A percentile compares a stretch with the other conserved stretches of the same genome.
phyloP scores from a whole-genome alignment of 2,113 vertebrate genomes.

The Syngnathus scovelli region DNA sequence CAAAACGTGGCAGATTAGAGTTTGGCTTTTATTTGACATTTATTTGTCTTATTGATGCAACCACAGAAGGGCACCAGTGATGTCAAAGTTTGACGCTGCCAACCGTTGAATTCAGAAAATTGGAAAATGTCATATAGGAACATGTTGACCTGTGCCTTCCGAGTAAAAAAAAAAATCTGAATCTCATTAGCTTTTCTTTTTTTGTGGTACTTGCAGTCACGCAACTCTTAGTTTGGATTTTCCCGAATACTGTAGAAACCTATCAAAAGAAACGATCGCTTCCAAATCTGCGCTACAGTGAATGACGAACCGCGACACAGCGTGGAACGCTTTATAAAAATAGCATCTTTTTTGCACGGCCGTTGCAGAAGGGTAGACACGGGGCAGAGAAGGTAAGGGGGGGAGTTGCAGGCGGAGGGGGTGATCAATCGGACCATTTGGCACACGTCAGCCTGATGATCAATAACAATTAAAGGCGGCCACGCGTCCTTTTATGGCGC shows the following conservation, averaged over 20 bases:
- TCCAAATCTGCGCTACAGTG: background rate
- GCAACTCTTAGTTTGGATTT: background rate
- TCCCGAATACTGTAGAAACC: background rate
- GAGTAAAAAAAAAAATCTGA: no score
- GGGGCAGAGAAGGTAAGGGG: background rate
- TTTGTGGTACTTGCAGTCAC: background rate
- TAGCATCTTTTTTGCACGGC: background rate
- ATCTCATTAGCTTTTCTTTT: no score
- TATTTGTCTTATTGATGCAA: no score
- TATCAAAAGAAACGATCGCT: background rate
- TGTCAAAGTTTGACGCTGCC: no score
- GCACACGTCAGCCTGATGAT: slow-evolving; percentile 45
- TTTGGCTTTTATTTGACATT: background rate
- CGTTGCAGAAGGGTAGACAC: background rate
- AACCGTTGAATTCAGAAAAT: no score
- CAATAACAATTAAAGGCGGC: slow-evolving; percentile 53
- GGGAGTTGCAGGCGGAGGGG: background rate
- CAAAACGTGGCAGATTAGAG: background rate
- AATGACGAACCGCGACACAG: background rate
- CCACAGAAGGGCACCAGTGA: no score
- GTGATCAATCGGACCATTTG: slow-evolving; percentile 52
- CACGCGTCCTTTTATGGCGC: slow-evolving; percentile 22
- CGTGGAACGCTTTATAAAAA: background rate
- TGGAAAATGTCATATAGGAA: no score
- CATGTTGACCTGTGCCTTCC: no score